Evolutionary conservation across 2,113 vertebrate species (phyloP).

Genomic region (Zapornia atra): DNA sequence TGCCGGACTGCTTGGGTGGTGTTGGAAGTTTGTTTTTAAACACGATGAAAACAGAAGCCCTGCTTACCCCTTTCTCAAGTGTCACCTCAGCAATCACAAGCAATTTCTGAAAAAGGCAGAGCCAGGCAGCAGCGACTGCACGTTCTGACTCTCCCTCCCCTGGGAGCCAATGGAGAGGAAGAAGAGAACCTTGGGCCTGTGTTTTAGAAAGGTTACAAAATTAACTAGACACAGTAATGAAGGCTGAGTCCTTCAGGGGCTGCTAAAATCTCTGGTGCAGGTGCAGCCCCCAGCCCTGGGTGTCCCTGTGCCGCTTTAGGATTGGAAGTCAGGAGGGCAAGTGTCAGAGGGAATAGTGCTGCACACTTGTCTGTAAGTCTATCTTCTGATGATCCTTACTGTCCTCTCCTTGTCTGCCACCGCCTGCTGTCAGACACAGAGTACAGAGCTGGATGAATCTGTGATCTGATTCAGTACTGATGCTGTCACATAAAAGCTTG

Average conservation of each 20-base stretch:
- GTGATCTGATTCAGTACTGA: neutral
- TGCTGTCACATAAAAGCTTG: neutral
- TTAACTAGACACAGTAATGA: neutral
- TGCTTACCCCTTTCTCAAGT: neutral
- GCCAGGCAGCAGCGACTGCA: neutral
- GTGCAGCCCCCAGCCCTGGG: neutral
- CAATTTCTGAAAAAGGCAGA: neutral
- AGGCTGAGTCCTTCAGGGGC: neutral
- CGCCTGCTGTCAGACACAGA: neutral
- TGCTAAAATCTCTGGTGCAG: neutral
- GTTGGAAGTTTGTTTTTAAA: constrained; percentile 32
- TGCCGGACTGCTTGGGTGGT: neutral
- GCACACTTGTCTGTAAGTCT: accelerated
- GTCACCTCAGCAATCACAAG: constrained; percentile 13
- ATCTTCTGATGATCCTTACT: neutral
- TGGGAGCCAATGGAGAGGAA: neutral
- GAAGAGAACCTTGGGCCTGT: neutral
- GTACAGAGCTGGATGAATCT: neutral
- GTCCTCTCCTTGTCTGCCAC: neutral
- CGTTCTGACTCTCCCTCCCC: neutral
- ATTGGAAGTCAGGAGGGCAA: neutral
- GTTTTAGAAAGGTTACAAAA: neutral
- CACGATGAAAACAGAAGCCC: neutral
- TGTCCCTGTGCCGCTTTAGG: neutral
- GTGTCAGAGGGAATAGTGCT: neutral